phyloP scores from a whole-genome alignment of 1,140 invertebrate species.

The Temnothorax curvispinosus region DNA sequence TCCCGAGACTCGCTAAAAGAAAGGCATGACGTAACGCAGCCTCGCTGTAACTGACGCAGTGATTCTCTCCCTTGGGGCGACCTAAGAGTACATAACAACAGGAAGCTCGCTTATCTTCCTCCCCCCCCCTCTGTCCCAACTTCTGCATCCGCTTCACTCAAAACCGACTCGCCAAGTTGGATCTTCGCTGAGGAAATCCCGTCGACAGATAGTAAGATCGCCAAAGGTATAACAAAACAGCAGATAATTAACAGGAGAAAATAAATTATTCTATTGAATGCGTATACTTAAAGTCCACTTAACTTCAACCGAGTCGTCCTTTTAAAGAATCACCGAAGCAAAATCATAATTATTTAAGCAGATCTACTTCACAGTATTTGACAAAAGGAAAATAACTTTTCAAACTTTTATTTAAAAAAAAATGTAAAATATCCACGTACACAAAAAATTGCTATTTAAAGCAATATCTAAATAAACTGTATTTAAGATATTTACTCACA shows the following conservation, averaged over 20 bases:
- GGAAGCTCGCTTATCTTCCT: conserved; percentile 31
- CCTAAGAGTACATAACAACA: conserved; percentile 35
- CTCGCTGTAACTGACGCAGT: conserved; percentile 61
- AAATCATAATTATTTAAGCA: background rate
- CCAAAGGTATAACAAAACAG: background rate
- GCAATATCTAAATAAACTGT: background rate
- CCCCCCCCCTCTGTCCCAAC: background rate
- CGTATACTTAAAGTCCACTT: background rate
- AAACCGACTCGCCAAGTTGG: background rate
- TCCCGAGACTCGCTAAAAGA: conserved; percentile 47
- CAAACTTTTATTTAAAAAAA: background rate
- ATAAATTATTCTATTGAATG: background rate
- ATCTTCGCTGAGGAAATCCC: background rate
- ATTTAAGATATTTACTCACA: background rate
- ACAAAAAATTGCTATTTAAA: background rate
- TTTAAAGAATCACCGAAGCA: background rate
- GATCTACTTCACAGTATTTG: background rate
- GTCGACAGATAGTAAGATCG: conserved; percentile 50
- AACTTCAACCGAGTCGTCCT: background rate
- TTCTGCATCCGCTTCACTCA: conserved; percentile 20
- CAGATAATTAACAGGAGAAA: conserved; percentile 48
- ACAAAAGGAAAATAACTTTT: background rate
- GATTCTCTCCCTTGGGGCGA: conserved; percentile 49
- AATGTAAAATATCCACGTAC: background rate
- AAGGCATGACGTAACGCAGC: conserved; percentile 52